These are phyloP conservation scores for Brachycybe producta DNA, from an alignment of 2,888 invertebrate genomes.

Conservation along the genomic window DNA sequence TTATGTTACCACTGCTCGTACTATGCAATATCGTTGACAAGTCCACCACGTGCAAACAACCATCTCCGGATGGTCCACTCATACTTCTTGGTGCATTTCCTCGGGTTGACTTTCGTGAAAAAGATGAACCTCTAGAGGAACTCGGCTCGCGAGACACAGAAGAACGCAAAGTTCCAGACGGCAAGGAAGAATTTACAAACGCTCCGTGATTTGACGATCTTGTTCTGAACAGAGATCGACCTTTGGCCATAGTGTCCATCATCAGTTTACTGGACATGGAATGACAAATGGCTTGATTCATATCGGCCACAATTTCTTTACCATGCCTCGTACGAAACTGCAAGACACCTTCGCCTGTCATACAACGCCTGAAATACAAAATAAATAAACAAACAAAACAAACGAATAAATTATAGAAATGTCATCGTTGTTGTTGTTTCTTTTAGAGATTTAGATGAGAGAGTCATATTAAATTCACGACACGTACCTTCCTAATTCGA, in stretches of 20 bases:
- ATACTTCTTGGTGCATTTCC: not conserved
- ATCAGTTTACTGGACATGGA: slow-evolving; percentile 14
- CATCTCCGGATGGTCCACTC: not conserved
- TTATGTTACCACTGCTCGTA: not conserved
- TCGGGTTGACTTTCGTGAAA: slow-evolving; percentile 1
- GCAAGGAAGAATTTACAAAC: not conserved
- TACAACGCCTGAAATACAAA: slow-evolving; percentile 13
- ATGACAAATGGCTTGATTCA: slow-evolving; percentile 14
- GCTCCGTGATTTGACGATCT: not conserved
- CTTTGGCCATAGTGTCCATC: not conserved
- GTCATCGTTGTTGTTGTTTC: too few relatives aligned
- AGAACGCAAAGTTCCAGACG: not conserved
- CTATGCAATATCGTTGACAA: not conserved
- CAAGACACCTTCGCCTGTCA: slow-evolving; percentile 17
- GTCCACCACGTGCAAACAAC: slow-evolving; percentile 3
- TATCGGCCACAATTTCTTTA: slow-evolving; percentile 15
- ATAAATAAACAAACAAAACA: too few relatives aligned
- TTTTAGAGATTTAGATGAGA: too few relatives aligned
- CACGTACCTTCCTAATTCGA: slow-evolving; percentile 19
- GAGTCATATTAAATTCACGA: not conserved
- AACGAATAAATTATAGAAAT: not conserved
- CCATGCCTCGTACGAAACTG: slow-evolving; percentile 16
- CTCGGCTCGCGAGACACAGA: slow-evolving; percentile 6
- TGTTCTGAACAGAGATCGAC: not conserved
- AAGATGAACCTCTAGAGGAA: not conserved